Percentiles rank a stretch among this genome's conserved stretches.
Evolutionary conservation across 53 echinoderm and acorn worm species (phyloP).

Genomic region (Holothuria leucospilota): DNA sequence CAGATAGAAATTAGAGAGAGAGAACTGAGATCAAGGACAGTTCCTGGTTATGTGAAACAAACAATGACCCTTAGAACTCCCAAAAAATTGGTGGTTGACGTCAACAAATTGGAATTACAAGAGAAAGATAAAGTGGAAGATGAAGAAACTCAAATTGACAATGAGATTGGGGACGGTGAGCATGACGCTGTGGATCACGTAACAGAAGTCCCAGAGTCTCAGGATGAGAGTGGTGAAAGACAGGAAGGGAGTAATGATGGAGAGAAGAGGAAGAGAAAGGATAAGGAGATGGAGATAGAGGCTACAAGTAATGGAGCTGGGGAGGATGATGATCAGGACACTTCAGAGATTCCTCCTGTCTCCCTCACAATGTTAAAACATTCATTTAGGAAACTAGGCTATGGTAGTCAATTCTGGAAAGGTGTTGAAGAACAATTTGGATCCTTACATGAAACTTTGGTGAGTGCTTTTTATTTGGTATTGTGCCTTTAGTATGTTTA

Average conservation of each 20-base stretch:
- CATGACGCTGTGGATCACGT: too few relatives aligned
- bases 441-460: not conserved
- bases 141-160: conserved; percentile 2
- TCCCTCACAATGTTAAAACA: not conserved
- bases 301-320: not conserved
- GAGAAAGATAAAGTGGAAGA: not conserved
- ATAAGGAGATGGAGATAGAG: not conserved
- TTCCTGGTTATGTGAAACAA: conserved; percentile 14
- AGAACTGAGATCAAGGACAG: conserved; percentile 4
- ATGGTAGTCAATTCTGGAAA: conserved; percentile 15
- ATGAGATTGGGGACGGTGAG: not conserved
- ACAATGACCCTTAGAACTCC: not conserved
- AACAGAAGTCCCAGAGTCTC: not conserved
- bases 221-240: not conserved
- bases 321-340: not conserved
- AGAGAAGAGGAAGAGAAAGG: not conserved
- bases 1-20: not conserved
- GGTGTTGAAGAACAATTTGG: not conserved
- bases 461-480: not conserved
- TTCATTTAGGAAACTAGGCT: not conserved
- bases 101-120: not conserved
- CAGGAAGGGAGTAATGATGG: not conserved
- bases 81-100: not conserved
- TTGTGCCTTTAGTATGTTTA: too few relatives aligned
- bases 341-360: not conserved